These are phyloP conservation scores for Pipistrellus kuhlii DNA, from an alignment of 2,797 vertebrate genomes.

Conservation along the genomic window DNA sequence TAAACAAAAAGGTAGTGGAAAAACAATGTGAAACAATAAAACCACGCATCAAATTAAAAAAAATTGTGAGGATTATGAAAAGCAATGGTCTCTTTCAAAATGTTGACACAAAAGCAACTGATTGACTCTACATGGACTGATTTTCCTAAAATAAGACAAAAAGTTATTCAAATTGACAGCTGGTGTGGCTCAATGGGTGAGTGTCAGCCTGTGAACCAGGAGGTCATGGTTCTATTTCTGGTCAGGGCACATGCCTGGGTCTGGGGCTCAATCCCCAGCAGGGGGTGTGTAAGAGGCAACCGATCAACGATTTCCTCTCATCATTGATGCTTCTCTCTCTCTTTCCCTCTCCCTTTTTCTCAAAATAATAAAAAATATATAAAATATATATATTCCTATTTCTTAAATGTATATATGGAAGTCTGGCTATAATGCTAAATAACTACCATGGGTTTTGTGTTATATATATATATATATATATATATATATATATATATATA, in stretches of 20 bases:
- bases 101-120: not conserved
- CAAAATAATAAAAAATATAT: too few relatives aligned
- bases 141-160: constrained; percentile 21
- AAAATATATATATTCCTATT: not conserved
- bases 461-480: not conserved
- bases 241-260: too few relatives aligned
- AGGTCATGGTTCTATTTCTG: too few relatives aligned
- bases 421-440: not conserved
- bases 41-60: not conserved
- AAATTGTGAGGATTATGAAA: not conserved
- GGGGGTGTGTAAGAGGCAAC: too few relatives aligned
- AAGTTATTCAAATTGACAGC: not conserved
- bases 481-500: too few relatives aligned
- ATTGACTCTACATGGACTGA: not conserved
- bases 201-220: too few relatives aligned
- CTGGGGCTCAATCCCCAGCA: too few relatives aligned
- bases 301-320: too few relatives aligned
- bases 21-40: not conserved
- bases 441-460: not conserved
- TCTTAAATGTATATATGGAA: not conserved
- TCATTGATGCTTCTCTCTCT: too few relatives aligned
- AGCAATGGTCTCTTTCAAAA: not conserved
- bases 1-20: not conserved
- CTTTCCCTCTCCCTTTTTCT: too few relatives aligned
- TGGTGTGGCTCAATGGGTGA: too few relatives aligned